A percentile compares a stretch with the other conserved stretches of the same genome.
phyloP scores from a whole-genome alignment of 30 jellyfish, hydroid and myxozoan genomes.

The Pelagia noctiluca region DNA sequence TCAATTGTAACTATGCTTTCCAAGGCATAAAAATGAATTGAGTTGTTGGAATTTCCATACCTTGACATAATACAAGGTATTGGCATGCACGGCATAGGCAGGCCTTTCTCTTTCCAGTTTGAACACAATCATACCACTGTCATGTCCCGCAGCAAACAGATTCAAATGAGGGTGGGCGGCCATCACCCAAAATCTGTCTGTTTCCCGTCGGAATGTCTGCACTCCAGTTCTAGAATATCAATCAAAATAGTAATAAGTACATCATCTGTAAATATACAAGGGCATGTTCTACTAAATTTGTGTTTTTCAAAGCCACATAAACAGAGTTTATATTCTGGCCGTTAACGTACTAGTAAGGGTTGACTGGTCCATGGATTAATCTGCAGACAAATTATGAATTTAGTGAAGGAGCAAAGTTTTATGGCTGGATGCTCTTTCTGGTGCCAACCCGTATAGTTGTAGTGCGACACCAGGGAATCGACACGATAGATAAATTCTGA shows the following conservation, averaged over 20 bases:
- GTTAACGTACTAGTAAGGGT: no score
- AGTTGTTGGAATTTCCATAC: slow-evolving; percentile 15
- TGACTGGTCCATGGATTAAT: no score
- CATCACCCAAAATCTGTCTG: slow-evolving; percentile 94
- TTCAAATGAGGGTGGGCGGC: slow-evolving; percentile 97
- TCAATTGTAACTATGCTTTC: neutral
- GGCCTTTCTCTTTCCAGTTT: slow-evolving; percentile 97
- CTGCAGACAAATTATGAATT: no score
- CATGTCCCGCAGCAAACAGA: slow-evolving; percentile 98
- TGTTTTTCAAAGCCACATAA: no score
- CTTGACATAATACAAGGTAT: slow-evolving; percentile 93
- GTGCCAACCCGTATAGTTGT: no score
- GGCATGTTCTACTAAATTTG: neutral
- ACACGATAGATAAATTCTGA: no score
- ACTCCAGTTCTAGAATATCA: slow-evolving; percentile 81
- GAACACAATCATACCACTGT: slow-evolving; percentile 95
- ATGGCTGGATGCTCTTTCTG: no score
- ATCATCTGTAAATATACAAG: neutral
- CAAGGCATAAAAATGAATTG: neutral
- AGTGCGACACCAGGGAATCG: no score
- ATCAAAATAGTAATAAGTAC: slow-evolving; percentile 4
- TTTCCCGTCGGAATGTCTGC: slow-evolving; percentile 92
- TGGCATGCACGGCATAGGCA: slow-evolving; percentile 90
- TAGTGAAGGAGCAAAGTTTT: no score
- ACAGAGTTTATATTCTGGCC: no score